Evolutionary conservation across 2,797 vertebrate species (phyloP), one percentile per base, ranked within the genome.

Genomic region (Denticeps clupeoides): DNA sequence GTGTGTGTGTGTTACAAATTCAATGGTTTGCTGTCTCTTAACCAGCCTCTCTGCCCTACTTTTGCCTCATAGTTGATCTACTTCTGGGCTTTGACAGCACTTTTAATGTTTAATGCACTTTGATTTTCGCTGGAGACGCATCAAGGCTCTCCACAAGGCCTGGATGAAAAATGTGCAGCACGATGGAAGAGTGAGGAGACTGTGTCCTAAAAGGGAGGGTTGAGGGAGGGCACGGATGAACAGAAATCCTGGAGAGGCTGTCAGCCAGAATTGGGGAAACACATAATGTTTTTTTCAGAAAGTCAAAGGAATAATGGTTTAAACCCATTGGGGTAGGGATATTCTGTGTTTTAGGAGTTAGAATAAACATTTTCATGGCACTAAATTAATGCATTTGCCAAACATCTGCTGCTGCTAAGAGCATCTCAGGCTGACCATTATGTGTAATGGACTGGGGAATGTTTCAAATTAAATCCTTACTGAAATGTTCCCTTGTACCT

Each of bases 31-130:
- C 51, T 56, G 49, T 47, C 48, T 57, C 51, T 41, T 60, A 51
- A 40, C 53, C 45, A 24, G 25, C 45, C 44, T 38, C 7, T 24
- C 9, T 61, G 60, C 55, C 62, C 62, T 51, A 63, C 45, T 63
- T 61, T 53, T 47, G 13, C 24, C n/a, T 32, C 40, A 33, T 53
- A 58, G 59, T 56, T 54, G 53, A 41, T 56, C 28, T 28, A 51
- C 50, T 63, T 62, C 41, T 67, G 47, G 56, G 26, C 35, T 58
- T 55, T 60, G 49, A 69, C 64, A 55, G 54, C 32, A 58, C 60
- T 58, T 63, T 65, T 56, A 84, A 83, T 84, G 77, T 86, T 86
- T 84, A 82, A 86, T 84, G 79, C 78, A 67, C 77, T 86, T 80
- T 80, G 80, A 83, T 83, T 82, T 82, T 61, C 67, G 76, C 70